These are phyloP conservation scores for Hemitrygon akajei DNA, from an alignment of 2,797 vertebrate species.

Conservation along the genomic window DNA sequence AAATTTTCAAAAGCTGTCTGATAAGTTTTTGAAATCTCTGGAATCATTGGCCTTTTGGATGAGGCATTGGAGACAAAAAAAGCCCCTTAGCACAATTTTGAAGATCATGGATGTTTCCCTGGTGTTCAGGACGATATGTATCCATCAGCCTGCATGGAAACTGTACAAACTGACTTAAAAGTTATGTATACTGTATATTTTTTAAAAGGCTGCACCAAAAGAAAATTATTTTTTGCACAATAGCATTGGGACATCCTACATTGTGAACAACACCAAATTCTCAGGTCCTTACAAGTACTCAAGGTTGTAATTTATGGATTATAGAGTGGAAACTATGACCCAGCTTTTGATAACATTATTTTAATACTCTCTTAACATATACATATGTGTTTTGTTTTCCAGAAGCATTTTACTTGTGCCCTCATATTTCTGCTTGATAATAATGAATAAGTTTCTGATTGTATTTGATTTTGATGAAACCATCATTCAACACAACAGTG, in stretches of 20 bases:
- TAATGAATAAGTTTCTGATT: slow-evolving; percentile 70
- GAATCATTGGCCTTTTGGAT: not conserved
- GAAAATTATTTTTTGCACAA: not conserved
- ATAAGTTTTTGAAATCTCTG: not conserved
- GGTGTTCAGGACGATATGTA: not conserved
- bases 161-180: not conserved
- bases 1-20: not conserved
- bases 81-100: not conserved
- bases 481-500: slow-evolving; percentile 86
- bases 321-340: not conserved
- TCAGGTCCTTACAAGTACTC: not conserved
- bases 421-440: not conserved
- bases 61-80: not conserved
- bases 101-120: not conserved
- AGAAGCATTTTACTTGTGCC: slow-evolving; percentile 20
- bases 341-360: not conserved
- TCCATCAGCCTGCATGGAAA: not conserved
- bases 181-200: not conserved
- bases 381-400: slow-evolving; percentile 16
- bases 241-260: not conserved
- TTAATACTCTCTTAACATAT: not conserved
- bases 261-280: not conserved
- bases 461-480: slow-evolving; percentile 95
- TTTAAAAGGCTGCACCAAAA: not conserved
- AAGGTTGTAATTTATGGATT: not conserved